Evolutionary conservation across 2,888 invertebrate genomes (phyloP).

Genomic region (Aphidoletes aphidimyza): DNA sequence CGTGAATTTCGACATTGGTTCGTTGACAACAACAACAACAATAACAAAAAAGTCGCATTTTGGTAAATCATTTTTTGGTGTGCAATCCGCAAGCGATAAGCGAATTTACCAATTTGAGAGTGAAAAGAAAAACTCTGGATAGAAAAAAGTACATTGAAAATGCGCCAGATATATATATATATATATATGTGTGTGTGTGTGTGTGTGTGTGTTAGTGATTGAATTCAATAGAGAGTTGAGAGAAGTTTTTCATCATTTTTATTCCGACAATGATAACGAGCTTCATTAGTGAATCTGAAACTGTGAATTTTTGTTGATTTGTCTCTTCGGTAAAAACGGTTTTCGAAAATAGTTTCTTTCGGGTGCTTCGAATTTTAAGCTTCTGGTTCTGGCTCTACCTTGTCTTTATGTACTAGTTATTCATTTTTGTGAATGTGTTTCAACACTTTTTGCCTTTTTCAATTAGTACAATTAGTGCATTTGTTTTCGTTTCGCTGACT

Average conservation of each 20-base stretch:
- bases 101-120: background rate
- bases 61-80: background rate
- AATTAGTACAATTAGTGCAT: slow-evolving; percentile 27
- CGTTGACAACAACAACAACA: no score
- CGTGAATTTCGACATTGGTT: slow-evolving; percentile 27
- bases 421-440: background rate
- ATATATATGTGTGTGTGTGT: background rate
- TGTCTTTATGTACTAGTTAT: no score
- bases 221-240: background rate
- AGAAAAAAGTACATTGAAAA: background rate
- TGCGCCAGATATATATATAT: background rate
- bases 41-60: no score
- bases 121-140: background rate
- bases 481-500: background rate
- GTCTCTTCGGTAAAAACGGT: background rate
- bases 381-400: no score
- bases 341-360: background rate
- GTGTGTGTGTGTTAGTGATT: background rate
- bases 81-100: background rate
- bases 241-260: slow-evolving; percentile 6
- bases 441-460: background rate
- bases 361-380: background rate
- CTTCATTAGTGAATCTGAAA: slow-evolving; percentile 10
- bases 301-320: background rate
- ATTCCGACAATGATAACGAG: slow-evolving; percentile 20